Percentiles rank a stretch among this genome's conserved stretches.
Evolutionary conservation across 2,888 invertebrate genomes (phyloP).

Genomic region (Galeruca laticollis): DNA sequence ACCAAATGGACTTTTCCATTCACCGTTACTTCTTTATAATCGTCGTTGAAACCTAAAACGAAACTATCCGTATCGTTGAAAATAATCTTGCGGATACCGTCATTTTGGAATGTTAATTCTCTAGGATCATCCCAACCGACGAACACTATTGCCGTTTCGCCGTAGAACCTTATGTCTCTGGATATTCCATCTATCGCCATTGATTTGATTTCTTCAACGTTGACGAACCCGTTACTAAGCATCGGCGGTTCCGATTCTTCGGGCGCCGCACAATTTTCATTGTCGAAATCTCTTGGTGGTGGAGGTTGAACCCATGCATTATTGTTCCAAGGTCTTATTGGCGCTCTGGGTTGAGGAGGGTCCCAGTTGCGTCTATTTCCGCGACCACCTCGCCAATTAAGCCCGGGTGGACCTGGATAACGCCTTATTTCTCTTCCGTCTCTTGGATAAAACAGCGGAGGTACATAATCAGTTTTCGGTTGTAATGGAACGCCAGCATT

Average conservation of each 20-base stretch:
- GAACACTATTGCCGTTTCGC: constrained; percentile 85
- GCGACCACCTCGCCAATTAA: constrained; percentile 43
- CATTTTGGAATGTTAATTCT: constrained; percentile 85
- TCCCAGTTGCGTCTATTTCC: constrained; percentile 66
- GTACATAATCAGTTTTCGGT: constrained; percentile 25
- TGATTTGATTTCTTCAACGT: constrained; percentile 79
- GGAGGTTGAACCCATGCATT: constrained; percentile 47
- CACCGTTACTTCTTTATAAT: constrained; percentile 79
- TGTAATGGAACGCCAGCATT: constrained; percentile 30
- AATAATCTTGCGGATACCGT: constrained; percentile 77
- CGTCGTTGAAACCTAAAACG: constrained; percentile 74
- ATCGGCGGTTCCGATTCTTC: constrained; percentile 18
- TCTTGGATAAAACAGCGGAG: constrained; percentile 30
- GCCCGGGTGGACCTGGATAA: constrained; percentile 30
- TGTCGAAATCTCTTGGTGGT: constrained; percentile 11
- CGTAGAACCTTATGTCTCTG: constrained; percentile 88
- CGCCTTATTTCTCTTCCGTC: constrained; percentile 39
- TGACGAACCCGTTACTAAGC: constrained; percentile 59
- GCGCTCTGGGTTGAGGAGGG: constrained; percentile 31
- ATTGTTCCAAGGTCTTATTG: constrained; percentile 49
- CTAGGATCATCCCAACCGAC: constrained; percentile 88
- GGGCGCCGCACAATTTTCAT: background rate
- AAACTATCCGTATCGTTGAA: constrained; percentile 83
- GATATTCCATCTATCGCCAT: constrained; percentile 86
- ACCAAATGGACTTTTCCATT: constrained; percentile 82